Conservation (phyloP, 2,888 invertebrate species). For the Bunonema sp. region DNA sequence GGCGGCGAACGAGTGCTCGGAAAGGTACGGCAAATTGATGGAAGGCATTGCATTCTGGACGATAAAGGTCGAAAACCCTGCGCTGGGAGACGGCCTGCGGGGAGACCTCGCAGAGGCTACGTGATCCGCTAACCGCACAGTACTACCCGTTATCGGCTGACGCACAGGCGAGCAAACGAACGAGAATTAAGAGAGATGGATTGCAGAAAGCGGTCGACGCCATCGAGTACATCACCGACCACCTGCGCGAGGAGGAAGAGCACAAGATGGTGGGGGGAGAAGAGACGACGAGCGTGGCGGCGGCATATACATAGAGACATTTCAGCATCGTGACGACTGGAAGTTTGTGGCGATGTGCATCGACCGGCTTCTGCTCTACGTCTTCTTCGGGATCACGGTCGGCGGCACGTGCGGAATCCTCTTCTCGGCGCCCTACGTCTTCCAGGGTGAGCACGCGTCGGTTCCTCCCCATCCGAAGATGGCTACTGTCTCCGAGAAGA, state of each 20-base stretch:
- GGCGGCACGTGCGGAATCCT: constrained; percentile 47
- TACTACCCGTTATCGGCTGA: constrained; percentile 18
- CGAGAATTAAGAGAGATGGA: constrained; percentile 3
- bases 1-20: too few species aligned
- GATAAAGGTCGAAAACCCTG: too few species aligned
- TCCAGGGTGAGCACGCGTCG: constrained; percentile 55
- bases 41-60: too few species aligned
- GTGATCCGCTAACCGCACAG: constrained; percentile 11
- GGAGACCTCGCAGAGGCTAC: not conserved
- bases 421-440: constrained; percentile 48
- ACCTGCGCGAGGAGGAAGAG: constrained; percentile 35
- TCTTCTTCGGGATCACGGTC: constrained; percentile 48
- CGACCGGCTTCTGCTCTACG: constrained; percentile 48
- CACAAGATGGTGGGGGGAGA: constrained; percentile 36
- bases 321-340: constrained; percentile 48
- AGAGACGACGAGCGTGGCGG: too few species aligned
- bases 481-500: too few species aligned
- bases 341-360: constrained; percentile 51
- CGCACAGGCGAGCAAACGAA: constrained; percentile 3
- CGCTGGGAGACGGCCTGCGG: too few species aligned
- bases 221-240: constrained; percentile 42
- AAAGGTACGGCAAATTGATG: too few species aligned
- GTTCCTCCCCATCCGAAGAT: too few species aligned
- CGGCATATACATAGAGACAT: not conserved
- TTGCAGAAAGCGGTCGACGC: constrained; percentile 30